Evolutionary conservation across 2,113 vertebrate species (phyloP), one percentile per base, ranked within the genome.

Genomic region (Ginglymostoma cirratum): DNA sequence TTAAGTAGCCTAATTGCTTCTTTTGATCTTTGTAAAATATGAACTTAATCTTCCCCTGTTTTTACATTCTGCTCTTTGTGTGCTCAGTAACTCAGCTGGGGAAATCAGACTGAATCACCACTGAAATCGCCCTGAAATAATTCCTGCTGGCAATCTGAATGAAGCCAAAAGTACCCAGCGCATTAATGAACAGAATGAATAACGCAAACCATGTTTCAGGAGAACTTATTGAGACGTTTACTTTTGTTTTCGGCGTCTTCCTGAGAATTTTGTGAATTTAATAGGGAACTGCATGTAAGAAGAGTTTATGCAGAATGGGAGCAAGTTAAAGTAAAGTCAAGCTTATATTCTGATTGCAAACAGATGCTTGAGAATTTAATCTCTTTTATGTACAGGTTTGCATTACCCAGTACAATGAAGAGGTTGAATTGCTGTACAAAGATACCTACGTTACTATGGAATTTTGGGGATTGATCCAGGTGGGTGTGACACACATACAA

Each of bases 161-260:
- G 94, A 24, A 95, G 27, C 67, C 24, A 27, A 10, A 48, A 72
- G 42, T 14, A 27, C 17, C 94, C 42, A 30, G 4, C 52, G 45
- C 42, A 65, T 95, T 95, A 95, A 95, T 95, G 69, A 95, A 72
- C 24, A 0, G 67, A 2, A 95, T 95, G 94, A 95, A 95, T 95
- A 95, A 95, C 76, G 94, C 94, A 95, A 52, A 52, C 65, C 66
- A 45, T 72, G 69, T 95, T 95, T 95, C 15, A 95, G 42, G 19
- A 72, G 8, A 95, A 72, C 15, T 95, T 95, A 95, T 95, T 95
- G 94, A 72, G 94, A 95, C 69, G 34, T 72, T 95, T 95, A 95
- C 94, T 52, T 72, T 76, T 95, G 67, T 95, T 72, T 95, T 95
- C 67, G 19, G 23, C 45, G 14, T 95, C 94, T 70, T 69, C 69